Evolutionary conservation across 1,140 invertebrate species (phyloP).

Genomic region (Babylonia areolata): DNA sequence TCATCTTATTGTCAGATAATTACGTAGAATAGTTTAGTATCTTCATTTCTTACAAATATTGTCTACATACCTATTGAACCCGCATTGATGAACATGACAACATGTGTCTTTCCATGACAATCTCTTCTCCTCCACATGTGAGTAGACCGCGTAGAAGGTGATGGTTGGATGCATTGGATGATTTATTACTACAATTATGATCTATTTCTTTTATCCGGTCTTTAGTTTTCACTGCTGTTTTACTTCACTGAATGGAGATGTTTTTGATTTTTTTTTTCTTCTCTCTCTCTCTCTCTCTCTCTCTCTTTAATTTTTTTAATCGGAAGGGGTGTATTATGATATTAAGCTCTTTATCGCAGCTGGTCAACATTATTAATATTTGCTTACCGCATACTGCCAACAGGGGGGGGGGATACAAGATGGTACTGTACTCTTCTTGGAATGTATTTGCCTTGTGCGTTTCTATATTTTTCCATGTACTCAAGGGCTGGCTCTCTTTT

Average conservation of each 20-base stretch:
- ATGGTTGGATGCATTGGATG: not conserved
- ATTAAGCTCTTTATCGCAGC: not conserved
- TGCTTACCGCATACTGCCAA: not conserved
- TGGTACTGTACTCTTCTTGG: no score
- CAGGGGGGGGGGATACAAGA: no score
- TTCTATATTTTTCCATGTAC: not conserved
- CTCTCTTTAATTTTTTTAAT: no score
- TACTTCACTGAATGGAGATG: not conserved
- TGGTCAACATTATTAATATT: not conserved
- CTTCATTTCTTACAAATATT: no score
- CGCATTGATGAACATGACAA: not conserved
- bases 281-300: no score
- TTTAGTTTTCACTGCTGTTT: not conserved
- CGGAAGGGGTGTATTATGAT: not conserved
- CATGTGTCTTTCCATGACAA: not conserved
- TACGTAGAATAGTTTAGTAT: no score
- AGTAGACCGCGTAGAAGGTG: not conserved
- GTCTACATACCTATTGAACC: no score
- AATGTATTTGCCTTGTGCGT: not conserved
- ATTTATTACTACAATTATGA: not conserved
- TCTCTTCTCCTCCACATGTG: not conserved
- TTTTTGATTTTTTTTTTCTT: not conserved
- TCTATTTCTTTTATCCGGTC: not conserved
- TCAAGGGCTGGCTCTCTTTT: not conserved
- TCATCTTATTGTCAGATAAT: no score